Evolutionary conservation across 2,113 vertebrate genomes (phyloP), one percentile per base, ranked within the genome.

Genomic region (Brachionichthys hirsutus): DNA sequence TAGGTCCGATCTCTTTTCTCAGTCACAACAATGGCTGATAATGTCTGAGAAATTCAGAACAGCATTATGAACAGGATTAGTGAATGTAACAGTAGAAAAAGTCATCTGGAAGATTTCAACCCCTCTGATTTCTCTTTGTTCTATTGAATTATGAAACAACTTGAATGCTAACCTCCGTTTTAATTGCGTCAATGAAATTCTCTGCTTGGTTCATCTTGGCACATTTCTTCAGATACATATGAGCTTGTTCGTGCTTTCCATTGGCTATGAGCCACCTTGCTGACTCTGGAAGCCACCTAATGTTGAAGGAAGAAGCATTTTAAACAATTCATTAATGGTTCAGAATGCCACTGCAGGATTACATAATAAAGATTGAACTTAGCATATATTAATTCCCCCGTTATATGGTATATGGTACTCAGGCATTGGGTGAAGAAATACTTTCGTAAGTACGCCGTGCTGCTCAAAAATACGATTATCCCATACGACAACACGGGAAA

Each of bases 251-350:
- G 42, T 92, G 66, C 36, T 89, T 90, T 57, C 94, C 93, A 1
- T 92, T 95, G 50, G 93, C 92, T 74, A 96, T 92, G 61, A 97
- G 92, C 95, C 95, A 97, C 51, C 94, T 87, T 5, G 94, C 94
- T 0, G 95, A 98, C 77, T 96, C 95, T 18, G 95, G 94, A 57
- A 96, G 81, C 94, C 94, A 98, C 89, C 95, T 98, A 40, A 38
- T 38, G 8, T 45, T 62, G 15, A 48, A 50, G 20, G 6, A 1
- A 62, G 48, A 61, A 2, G 19, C 10, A 1, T 38, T 2, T 56
- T 53, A 30, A 6, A 30, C 24, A n/a, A n/a, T 30, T 4, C 8
- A 3, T 30, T 30, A 30, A 2, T 30, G 24, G 24, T 30, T 3
- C 24, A 30, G 24, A 30, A 30, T 30, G 34, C 4, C 43, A 2